phyloP scores from a whole-genome alignment of 2,113 vertebrate genomes.

The Coryphaenoides rupestris region DNA sequence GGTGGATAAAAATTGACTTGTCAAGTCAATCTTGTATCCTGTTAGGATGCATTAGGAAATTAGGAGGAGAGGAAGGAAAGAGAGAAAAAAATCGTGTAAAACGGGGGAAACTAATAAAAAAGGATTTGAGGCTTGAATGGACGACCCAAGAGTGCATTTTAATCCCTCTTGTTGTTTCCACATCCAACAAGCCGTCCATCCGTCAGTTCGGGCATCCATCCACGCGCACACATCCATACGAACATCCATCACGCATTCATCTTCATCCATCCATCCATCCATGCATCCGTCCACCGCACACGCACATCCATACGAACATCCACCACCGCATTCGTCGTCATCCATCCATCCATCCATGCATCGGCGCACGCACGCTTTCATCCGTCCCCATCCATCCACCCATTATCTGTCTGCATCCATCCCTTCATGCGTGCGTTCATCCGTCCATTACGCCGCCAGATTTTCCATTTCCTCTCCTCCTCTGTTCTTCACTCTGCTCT shows the following conservation, averaged over 20 bases:
- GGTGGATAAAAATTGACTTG: background rate
- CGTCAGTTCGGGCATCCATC: too few relatives aligned
- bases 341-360: background rate
- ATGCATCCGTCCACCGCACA: background rate
- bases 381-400: background rate
- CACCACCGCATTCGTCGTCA: background rate
- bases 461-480: constrained; percentile 50
- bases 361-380: background rate
- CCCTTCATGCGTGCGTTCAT: constrained; percentile 28
- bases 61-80: background rate
- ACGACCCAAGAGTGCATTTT: background rate
- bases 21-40: background rate
- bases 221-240: background rate
- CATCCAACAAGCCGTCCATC: too few relatives aligned
- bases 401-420: background rate
- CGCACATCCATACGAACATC: background rate
- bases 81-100: background rate
- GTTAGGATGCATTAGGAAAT: too few relatives aligned
- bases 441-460: constrained; percentile 12
- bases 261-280: background rate
- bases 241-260: background rate
- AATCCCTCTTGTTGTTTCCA: too few relatives aligned
- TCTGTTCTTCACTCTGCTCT: constrained; percentile 53
- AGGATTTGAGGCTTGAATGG: background rate
- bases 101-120: background rate